Evolutionary conservation across 2,113 vertebrate genomes (phyloP), one percentile per base, ranked within the genome.

Genomic region (Globicephala melas): DNA sequence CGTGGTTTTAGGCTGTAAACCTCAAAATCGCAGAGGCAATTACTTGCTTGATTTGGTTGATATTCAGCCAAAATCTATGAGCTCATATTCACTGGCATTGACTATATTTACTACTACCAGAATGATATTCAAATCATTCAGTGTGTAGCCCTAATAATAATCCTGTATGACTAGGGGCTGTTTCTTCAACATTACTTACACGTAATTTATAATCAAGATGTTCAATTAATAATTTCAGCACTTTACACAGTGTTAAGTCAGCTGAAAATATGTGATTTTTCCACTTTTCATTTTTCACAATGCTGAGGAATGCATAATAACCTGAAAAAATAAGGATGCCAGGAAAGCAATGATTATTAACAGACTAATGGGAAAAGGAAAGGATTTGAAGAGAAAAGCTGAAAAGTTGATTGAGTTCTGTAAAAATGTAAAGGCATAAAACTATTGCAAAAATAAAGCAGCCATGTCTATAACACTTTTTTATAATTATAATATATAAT

Each of bases 161-260:
- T 98, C 98, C 95, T 98, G 97, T 98, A 98, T 98, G 98, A 98
- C 98, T 98, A 97, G 97, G 67, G 98, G 98, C 98, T 98, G 98
- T 98, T 98, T 99, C 98, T 98, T 99, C 98, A 98, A 99, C 98
- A 98, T 99, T 99, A 99, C 99, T 99, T 99, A 98, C 98, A 98
- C 98, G 97, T 98, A 99, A 99, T 99, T 99, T 99, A 99, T 99
- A 99, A 99, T 99, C 98, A 99, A 99, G 98, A 98, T 98, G 98
- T 98, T 99, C 98, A 99, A 99, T 99, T 99, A 99, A 99, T 99
- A 99, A 98, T 99, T 98, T 98, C 98, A 98, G 98, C 98, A 98
- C 98, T 99, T 98, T 98, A 98, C 0, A 6, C 98, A 98, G 97
- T 98, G 98, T 98, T 99, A 98, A 99, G 98, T 99, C 98, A 99